Conservation (phyloP, 2,113 vertebrate genomes). For the Tupaia tana region DNA sequence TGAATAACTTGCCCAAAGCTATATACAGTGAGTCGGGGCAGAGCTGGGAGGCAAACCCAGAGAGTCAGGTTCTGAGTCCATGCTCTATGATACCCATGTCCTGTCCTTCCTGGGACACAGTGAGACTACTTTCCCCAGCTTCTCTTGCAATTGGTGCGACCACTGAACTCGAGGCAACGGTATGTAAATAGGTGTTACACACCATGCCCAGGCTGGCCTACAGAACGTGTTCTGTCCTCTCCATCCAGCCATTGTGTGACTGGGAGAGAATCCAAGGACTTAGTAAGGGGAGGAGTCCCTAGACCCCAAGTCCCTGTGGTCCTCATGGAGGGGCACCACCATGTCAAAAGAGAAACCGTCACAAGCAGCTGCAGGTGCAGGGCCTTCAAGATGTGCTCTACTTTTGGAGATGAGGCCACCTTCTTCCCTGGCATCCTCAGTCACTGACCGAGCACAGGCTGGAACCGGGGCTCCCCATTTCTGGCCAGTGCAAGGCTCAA, state of each 20-base stretch:
- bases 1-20: neutral
- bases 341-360: neutral
- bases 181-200: neutral
- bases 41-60: neutral
- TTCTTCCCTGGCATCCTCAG: neutral
- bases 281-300: neutral
- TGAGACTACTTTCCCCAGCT: neutral
- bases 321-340: rapidly evolving
- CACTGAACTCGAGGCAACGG: neutral
- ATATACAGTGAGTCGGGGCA: neutral
- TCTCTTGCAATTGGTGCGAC: neutral
- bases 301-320: neutral
- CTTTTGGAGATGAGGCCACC: neutral
- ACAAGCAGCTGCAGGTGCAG: neutral
- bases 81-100: rapidly evolving
- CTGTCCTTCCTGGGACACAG: neutral
- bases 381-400: neutral
- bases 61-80: neutral
- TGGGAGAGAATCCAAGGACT: neutral
- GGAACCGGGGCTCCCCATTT: neutral
- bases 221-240: neutral
- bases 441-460: too few relatives aligned
- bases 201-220: neutral
- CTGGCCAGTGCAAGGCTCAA: neutral
- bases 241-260: neutral